These are phyloP conservation scores for Leptinotarsa peninsularis DNA, from an alignment of 2,888 invertebrate genomes.

Conservation along the genomic window DNA sequence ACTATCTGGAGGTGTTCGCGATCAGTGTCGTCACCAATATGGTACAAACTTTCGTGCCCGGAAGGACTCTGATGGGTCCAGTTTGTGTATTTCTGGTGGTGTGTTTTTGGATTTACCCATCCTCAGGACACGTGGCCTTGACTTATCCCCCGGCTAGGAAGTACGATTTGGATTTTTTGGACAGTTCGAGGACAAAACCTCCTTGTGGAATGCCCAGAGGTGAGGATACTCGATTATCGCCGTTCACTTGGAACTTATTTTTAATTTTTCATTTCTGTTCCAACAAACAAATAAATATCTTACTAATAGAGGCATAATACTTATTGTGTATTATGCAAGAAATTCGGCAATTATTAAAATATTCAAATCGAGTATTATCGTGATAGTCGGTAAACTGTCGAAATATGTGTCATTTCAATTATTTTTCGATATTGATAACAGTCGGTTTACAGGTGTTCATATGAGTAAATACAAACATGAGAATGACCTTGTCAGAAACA, in stretches of 20 bases:
- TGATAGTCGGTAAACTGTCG: neutral
- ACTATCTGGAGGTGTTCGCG: slow-evolving; percentile 3
- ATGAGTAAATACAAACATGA: neutral
- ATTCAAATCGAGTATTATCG: neutral
- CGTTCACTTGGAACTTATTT: too few relatives aligned
- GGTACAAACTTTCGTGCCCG: slow-evolving; percentile 7
- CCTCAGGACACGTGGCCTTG: slow-evolving; percentile 80
- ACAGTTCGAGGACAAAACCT: slow-evolving; percentile 87
- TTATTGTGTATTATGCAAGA: too few relatives aligned
- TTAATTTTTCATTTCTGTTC: too few relatives aligned
- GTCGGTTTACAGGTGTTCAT: neutral
- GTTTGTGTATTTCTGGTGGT: slow-evolving; percentile 34
- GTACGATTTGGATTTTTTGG: slow-evolving; percentile 92
- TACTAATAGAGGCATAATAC: too few relatives aligned
- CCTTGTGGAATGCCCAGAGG: slow-evolving; percentile 98
- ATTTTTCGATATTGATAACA: neutral
- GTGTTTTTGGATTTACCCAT: slow-evolving; percentile 37
- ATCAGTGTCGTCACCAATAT: slow-evolving; percentile 11
- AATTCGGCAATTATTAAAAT: neutral
- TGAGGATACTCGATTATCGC: slow-evolving; percentile 57
- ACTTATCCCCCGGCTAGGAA: slow-evolving; percentile 91
- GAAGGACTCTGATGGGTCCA: neutral
- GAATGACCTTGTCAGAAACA: neutral
- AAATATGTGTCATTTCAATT: neutral
- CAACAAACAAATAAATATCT: too few relatives aligned